Evolutionary conservation across 1,140 invertebrate genomes (phyloP).

Genomic region (Cardiocondyla obscurior): DNA sequence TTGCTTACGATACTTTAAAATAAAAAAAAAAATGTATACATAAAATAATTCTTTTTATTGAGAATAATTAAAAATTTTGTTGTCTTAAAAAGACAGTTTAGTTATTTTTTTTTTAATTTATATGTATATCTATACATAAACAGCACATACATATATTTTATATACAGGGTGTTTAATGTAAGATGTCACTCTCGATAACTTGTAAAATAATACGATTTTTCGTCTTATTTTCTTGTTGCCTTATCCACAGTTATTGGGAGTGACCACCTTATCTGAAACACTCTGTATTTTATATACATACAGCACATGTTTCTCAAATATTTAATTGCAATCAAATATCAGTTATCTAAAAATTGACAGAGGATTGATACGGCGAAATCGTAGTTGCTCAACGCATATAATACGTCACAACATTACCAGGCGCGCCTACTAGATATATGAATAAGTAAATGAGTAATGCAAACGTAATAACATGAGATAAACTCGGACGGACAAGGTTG

Average conservation of each 20-base stretch:
- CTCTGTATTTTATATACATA: too few species aligned
- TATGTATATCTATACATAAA: background rate
- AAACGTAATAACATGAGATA: constrained; percentile 22
- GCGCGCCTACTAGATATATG: background rate
- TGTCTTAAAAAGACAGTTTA: background rate
- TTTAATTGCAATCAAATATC: background rate
- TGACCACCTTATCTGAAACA: too few species aligned
- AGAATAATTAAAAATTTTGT: background rate
- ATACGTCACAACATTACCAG: constrained; percentile 10
- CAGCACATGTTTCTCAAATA: too few species aligned
- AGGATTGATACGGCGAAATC: constrained; percentile 24
- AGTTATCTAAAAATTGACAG: background rate
- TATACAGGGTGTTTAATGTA: too few species aligned
- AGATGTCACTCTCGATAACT: too few species aligned
- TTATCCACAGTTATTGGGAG: too few species aligned
- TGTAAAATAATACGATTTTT: too few species aligned
- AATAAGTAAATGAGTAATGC: constrained; percentile 29
- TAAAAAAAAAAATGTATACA: background rate
- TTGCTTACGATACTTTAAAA: background rate
- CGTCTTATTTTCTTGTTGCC: too few species aligned
- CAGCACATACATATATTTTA: background rate
- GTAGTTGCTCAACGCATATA: background rate
- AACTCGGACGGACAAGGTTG: constrained; percentile 32
- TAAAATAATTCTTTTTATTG: background rate
- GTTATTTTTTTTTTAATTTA: too few species aligned